Base-by-base conservation (phyloP, 2,797 vertebrate species). In the Hyperoplus lanceolatus region DNA sequence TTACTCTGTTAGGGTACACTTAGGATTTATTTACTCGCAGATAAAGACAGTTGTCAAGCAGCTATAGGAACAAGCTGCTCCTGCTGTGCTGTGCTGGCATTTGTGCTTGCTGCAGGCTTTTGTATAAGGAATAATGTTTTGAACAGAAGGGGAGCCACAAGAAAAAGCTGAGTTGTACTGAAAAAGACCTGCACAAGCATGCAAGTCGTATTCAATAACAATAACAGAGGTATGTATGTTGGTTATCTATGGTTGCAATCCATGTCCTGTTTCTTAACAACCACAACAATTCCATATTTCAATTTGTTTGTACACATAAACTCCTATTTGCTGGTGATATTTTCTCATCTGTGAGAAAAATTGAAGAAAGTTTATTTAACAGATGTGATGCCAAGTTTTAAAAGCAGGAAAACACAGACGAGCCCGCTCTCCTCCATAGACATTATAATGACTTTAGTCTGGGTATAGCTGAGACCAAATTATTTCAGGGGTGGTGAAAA, bases 31-130 rank as follows among this genome's bases (percentile, higher is more conserved):
- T 85, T 70, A 75, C 68, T 43, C 2, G 7, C n/a, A 50, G 66
- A 74, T 83, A 14, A 18, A 55, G 71, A 78, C 61, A 36, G 29
- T 56, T 81, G 59, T 87, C 75, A 68, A 71, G 72, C 77, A 57
- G 77, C 63, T 72, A 61, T 65, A 85, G 73, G 63, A 78, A 74
- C 80, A 87, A 77, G 79, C 61, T 75, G 69, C 64, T 75, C 61
- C 73, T 54, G 70, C 65, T 45, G 80, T 12, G 58, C 75, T 68
- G 13, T 51, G 58, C 48, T 49, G 74, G 73, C 76, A 77, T 60
- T 69, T 70, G n/a, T 77, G 66, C 56, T 77, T 38, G 62, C 73
- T 71, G 80, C 57, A 63, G 77, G 85, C 76, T 75, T 79, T 78
- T 75, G 79, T 72, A 83, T 77, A 63, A 83, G 53, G 69, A 73